phyloP scores from a whole-genome alignment of 2,113 vertebrate species.

The Capra hircus region DNA sequence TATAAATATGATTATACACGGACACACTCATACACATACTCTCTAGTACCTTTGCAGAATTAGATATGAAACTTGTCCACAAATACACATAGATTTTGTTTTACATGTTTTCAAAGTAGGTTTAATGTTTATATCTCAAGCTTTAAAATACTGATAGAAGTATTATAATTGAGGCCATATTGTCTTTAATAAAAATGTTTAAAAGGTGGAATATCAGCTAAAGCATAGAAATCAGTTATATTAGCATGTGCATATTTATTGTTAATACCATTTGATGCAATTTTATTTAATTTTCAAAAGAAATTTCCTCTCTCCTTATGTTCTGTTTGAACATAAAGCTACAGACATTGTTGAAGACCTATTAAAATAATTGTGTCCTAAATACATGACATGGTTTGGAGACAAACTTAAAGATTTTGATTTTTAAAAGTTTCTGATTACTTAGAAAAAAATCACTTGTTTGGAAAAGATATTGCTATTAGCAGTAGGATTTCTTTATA shows the following conservation, averaged over 20 bases:
- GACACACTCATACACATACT: neutral
- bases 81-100: neutral
- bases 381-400: neutral
- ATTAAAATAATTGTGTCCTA: neutral
- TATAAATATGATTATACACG: neutral
- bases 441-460: neutral
- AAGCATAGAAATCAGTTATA: neutral
- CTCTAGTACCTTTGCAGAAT: neutral
- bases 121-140: neutral
- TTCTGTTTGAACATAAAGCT: neutral
- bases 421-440: neutral
- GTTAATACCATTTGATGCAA: neutral
- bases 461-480: neutral
- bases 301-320: neutral
- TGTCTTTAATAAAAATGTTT: neutral
- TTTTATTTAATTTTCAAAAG: slow-evolving; percentile 1
- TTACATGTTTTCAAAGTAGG: neutral
- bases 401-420: neutral
- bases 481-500: neutral
- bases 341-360: neutral
- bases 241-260: neutral
- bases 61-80: neutral
- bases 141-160: neutral
- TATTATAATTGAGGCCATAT: neutral
- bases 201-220: neutral